Conservation (phyloP, 1,140 invertebrate species). For the Lordiphosa stackelbergi region DNA sequence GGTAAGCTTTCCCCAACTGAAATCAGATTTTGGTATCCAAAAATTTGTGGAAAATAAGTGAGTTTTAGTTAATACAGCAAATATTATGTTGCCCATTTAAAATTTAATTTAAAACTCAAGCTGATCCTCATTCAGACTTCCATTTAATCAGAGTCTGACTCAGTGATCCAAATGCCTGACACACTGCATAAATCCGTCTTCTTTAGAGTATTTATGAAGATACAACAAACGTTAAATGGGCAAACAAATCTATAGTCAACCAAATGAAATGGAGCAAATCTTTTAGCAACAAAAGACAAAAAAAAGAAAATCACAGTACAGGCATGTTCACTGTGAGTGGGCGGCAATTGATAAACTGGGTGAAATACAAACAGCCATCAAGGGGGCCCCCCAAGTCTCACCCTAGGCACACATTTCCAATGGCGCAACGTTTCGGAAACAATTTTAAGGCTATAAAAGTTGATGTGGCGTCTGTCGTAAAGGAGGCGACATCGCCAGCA, state of each 20-base stretch:
- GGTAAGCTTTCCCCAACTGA: no score
- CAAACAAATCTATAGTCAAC: slow-evolving; percentile 36
- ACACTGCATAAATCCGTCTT: no score
- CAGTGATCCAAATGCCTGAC: no score
- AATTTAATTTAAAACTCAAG: no score
- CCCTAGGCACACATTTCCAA: slow-evolving; percentile 26
- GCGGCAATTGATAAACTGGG: slow-evolving; percentile 58
- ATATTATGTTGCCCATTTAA: no score
- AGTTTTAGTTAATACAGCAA: no score
- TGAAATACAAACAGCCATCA: slow-evolving; percentile 28
- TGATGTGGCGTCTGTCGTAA: slow-evolving; percentile 59
- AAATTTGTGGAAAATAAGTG: no score
- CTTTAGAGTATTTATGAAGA: slow-evolving; percentile 1
- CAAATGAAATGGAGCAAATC: slow-evolving; percentile 19
- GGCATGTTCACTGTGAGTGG: slow-evolving; percentile 7
- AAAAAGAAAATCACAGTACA: no score
- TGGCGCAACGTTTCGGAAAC: slow-evolving; percentile 70
- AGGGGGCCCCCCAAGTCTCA: slow-evolving; percentile 4
- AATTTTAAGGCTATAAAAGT: slow-evolving; percentile 74
- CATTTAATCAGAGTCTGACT: no score
- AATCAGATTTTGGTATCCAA: no score
- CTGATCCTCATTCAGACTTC: no score
- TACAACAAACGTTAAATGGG: slow-evolving; percentile 25
- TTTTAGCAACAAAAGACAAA: background rate
- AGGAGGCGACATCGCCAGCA: slow-evolving; percentile 40